Evolutionary conservation across 2,888 invertebrate genomes (phyloP).

Genomic region (Ornithoptera alexandrae): DNA sequence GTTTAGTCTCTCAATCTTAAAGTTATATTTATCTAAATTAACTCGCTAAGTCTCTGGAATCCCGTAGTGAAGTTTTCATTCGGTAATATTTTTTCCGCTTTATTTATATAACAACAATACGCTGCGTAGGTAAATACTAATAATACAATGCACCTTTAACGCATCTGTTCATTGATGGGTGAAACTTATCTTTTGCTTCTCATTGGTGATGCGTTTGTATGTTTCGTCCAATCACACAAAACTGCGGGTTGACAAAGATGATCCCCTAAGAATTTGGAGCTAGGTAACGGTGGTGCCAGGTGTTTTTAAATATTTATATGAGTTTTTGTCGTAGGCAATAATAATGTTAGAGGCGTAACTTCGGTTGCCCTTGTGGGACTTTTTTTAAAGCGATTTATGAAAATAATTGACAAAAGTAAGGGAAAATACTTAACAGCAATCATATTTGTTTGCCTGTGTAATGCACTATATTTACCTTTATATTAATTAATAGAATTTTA

Average conservation of each 20-base stretch:
- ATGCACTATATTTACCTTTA: background rate
- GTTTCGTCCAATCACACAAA: slow-evolving; percentile 55
- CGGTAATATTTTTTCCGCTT: slow-evolving; percentile 45
- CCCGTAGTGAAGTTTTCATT: background rate
- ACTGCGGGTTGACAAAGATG: slow-evolving; percentile 45
- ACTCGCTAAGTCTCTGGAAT: background rate
- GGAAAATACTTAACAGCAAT: background rate
- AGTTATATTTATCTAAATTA: background rate
- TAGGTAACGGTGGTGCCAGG: slow-evolving; percentile 34
- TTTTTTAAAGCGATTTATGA: background rate
- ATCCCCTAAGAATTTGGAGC: slow-evolving; percentile 47
- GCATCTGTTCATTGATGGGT: slow-evolving; percentile 58
- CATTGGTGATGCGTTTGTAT: slow-evolving; percentile 35
- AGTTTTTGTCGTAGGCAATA: slow-evolving; percentile 12
- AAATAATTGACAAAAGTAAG: background rate
- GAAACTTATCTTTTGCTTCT: slow-evolving; percentile 52
- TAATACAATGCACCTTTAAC: slow-evolving; percentile 56
- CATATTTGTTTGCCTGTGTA: background rate
- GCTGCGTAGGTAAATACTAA: slow-evolving; percentile 47
- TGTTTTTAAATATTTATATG: slow-evolving; percentile 30
- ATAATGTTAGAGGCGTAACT: slow-evolving; percentile 18
- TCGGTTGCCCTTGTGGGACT: slow-evolving; percentile 3
- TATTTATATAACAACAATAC: slow-evolving; percentile 44
- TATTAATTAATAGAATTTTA: background rate
- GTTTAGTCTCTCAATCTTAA: background rate